phyloP scores from a whole-genome alignment of 2,797 vertebrate species.

The Anisognathus igniventris region DNA sequence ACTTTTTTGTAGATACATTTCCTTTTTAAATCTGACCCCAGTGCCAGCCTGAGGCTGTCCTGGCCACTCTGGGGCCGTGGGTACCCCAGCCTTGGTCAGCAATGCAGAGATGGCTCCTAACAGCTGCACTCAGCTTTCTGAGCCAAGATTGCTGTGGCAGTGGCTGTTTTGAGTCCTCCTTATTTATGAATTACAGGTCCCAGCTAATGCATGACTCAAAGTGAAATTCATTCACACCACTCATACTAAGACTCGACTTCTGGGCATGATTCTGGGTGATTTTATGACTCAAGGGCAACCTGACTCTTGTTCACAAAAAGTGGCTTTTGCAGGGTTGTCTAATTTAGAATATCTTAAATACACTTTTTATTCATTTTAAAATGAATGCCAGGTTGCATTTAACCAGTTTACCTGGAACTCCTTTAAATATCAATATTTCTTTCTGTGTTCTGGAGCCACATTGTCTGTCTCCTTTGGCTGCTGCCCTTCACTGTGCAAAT shows the following conservation, averaged over 20 bases:
- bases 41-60: background rate
- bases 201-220: too few relatives aligned
- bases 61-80: fast-evolving
- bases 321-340: too few relatives aligned
- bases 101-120: background rate
- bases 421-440: background rate
- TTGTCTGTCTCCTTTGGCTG: background rate
- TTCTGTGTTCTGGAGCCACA: background rate
- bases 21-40: background rate
- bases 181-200: background rate
- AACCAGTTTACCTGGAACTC: background rate
- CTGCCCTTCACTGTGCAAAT: background rate
- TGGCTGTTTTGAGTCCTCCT: background rate
- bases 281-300: too few relatives aligned
- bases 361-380: too few relatives aligned
- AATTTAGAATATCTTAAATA: too few relatives aligned
- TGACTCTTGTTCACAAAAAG: too few relatives aligned
- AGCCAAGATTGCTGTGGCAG: background rate
- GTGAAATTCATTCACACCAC: too few relatives aligned
- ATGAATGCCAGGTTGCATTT: background rate
- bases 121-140: background rate
- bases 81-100: background rate
- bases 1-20: background rate
- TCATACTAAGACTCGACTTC: too few relatives aligned
- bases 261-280: too few relatives aligned